A percentile compares a stretch with the other conserved stretches of the same genome.
These are phyloP conservation scores for Leucoraja ocellata DNA, from an alignment of 2,797 vertebrate genomes.

Conservation along the genomic window DNA sequence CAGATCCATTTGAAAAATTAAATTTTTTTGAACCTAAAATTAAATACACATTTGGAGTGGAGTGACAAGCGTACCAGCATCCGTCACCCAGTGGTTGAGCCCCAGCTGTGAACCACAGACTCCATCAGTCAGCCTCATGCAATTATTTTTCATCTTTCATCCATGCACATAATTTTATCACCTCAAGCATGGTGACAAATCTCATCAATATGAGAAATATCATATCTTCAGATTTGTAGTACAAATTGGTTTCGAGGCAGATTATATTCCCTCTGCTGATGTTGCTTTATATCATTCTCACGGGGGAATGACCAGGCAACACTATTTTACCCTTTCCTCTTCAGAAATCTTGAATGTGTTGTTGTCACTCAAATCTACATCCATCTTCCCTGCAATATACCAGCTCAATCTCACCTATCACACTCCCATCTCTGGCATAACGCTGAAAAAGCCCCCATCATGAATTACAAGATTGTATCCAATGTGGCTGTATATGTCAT, in stretches of 20 bases:
- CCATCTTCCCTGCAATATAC: background rate
- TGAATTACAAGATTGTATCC: background rate
- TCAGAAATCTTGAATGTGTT: background rate
- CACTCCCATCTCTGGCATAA: background rate
- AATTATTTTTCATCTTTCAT: background rate
- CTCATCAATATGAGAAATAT: background rate
- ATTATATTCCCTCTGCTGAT: background rate
- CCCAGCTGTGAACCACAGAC: no score
- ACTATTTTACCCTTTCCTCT: background rate
- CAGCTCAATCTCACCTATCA: background rate
- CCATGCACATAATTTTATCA: background rate
- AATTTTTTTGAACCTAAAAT: no score
- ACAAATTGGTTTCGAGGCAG: background rate
- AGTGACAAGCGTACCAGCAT: no score
- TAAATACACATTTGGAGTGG: no score
- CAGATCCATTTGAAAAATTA: no score
- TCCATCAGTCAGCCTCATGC: no score
- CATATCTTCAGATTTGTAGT: background rate
- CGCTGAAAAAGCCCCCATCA: background rate
- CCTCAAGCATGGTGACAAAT: background rate
- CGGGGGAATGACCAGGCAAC: background rate
- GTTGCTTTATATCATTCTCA: background rate
- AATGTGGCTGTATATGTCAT: background rate
- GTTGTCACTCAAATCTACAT: background rate
- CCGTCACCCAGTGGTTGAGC: no score